Conservation (phyloP, 2,888 invertebrate species). For the Drosophila falleni region DNA sequence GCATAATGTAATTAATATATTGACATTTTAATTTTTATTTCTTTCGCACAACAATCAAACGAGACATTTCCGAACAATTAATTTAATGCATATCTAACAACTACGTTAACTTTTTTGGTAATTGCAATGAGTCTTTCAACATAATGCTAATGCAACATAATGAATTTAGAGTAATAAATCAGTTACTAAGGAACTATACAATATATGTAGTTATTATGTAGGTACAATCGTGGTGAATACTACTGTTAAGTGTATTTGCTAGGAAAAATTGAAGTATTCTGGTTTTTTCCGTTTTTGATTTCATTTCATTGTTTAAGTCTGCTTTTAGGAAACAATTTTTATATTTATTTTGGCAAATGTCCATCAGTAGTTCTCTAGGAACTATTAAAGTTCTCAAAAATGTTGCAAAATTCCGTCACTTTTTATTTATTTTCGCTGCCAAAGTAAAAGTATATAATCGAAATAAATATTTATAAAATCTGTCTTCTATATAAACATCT, state of each 20-base stretch:
- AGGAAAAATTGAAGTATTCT: conserved; percentile 54
- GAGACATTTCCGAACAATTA: conserved; percentile 13
- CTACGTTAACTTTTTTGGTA: conserved; percentile 72
- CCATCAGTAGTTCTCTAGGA: conserved; percentile 12
- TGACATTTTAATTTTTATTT: conserved; percentile 18
- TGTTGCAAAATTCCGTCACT: conserved; percentile 22
- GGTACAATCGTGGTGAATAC: conserved; percentile 33
- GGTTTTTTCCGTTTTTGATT: neutral
- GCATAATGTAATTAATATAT: conserved; percentile 22
- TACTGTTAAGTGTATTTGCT: conserved; percentile 36
- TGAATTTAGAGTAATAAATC: conserved; percentile 30
- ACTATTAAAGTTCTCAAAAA: conserved; percentile 41
- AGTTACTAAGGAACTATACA: conserved; percentile 56
- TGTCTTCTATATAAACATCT: conserved; percentile 42
- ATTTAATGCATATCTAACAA: conserved; percentile 40
- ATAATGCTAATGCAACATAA: conserved; percentile 32
- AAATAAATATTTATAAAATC: conserved; percentile 58
- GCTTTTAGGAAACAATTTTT: conserved; percentile 39
- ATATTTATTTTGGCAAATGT: conserved; percentile 32
- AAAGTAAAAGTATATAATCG: conserved; percentile 42
- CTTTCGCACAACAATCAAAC: conserved; percentile 23
- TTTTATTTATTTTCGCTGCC: conserved; percentile 17
- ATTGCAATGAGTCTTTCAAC: conserved; percentile 68
- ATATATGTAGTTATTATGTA: conserved; percentile 34
- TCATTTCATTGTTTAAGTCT: conserved; percentile 8